Evolutionary conservation across 2,113 vertebrate genomes (phyloP), one percentile per base, ranked within the genome.

Genomic region (Myxocyprinus asiaticus): DNA sequence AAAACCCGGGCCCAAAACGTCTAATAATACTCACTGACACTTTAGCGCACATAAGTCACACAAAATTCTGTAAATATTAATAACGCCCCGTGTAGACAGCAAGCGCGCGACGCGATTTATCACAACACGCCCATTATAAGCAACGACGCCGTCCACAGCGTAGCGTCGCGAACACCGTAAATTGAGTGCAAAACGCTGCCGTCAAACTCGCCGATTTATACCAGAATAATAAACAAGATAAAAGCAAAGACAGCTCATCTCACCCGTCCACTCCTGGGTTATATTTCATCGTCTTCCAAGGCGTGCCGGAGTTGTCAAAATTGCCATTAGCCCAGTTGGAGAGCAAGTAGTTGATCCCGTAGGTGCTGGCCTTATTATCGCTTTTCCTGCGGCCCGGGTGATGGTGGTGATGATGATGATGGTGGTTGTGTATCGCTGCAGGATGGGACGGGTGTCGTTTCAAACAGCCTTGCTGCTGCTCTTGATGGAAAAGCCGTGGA

Each of bases 281-380:
- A 92, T 99, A 99, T 7, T 91, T 93, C 89, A 94, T 94, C 80
- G 86, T 95, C 88, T 96, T 98, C 97, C 97, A 99, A 0, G 97
- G 97, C 12, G 96, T 97, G 88, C 95, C 96, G 51, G 94, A 93
- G 87, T 92, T 89, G 82, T 83, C 87, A 78, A 87, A 85, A 70
- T 92, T 91, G 43, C 89, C 91, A 72, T 94, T 92, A 81, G 88
- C 90, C 89, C 89, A 92, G 91, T 93, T 94, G 0, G 95, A 95
- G 61, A 97, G 94, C 91, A 96, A 80, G 86, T 96, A 97, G 90
- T 98, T 98, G 89, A 98, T 95, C 68, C 97, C 97, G 88, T 96
- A 98, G 45, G 97, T 98, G 93, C 97, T 99, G 80, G 97, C 96
- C 91, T 98, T 98, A 86, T 99, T 99, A 86, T 98, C 97, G 61